Percentiles rank a stretch among this genome's conserved stretches.
Evolutionary conservation across 1,140 invertebrate species (phyloP).

Genomic region (Temnothorax nylanderi): DNA sequence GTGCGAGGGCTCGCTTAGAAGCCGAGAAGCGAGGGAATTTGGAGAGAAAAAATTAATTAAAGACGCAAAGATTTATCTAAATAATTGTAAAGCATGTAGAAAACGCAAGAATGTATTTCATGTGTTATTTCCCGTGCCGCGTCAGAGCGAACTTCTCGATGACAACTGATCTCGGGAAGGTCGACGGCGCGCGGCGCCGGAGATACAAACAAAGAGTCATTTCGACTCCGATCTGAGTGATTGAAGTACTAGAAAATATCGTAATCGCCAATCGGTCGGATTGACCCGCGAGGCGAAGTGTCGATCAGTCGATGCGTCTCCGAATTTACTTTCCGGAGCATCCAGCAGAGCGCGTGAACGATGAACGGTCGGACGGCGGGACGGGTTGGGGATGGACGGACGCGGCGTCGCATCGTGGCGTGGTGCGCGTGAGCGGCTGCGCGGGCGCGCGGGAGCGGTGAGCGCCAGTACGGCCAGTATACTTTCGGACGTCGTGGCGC

Average conservation of each 20-base stretch:
- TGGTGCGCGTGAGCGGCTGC: slow-evolving; percentile 69
- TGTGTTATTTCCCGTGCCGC: no score
- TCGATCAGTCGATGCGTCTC: not conserved
- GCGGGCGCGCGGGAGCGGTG: slow-evolving; percentile 49
- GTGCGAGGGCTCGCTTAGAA: not conserved
- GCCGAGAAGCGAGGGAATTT: not conserved
- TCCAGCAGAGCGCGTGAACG: slow-evolving; percentile 19
- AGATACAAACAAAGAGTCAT: not conserved
- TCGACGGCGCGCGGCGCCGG: not conserved
- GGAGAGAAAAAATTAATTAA: not conserved
- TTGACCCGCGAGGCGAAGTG: not conserved
- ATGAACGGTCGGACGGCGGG: slow-evolving; percentile 7
- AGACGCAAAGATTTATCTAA: not conserved
- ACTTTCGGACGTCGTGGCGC: slow-evolving; percentile 78
- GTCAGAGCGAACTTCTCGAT: not conserved
- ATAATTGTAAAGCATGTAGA: not conserved
- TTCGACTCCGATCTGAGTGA: not conserved
- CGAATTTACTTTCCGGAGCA: slow-evolving; percentile 39
- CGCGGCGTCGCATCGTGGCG: slow-evolving; percentile 49
- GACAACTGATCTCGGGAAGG: not conserved
- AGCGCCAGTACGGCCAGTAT: slow-evolving; percentile 72
- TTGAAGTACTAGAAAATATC: not conserved
- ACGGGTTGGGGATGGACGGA: not conserved
- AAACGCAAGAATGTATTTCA: not conserved
- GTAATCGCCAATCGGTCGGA: not conserved